These are phyloP conservation scores for Cuniculus paca DNA, from an alignment of 2,797 vertebrate genomes.

Conservation along the genomic window DNA sequence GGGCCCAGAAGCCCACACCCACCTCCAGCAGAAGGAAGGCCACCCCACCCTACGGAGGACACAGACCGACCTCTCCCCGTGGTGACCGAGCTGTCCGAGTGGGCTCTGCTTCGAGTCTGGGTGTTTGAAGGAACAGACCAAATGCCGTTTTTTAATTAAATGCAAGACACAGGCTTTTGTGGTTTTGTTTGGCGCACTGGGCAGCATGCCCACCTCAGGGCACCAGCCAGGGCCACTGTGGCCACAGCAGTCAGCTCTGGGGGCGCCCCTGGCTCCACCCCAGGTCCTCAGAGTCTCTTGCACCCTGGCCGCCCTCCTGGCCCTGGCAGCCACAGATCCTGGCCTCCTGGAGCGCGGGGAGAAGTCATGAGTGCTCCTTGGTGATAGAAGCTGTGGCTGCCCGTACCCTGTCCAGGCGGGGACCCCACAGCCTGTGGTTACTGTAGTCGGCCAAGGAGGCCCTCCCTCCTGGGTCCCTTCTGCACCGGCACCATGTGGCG, in stretches of 20 bases:
- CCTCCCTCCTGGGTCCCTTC: fast-evolving
- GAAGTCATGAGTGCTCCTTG: neutral
- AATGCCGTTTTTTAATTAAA: conserved; percentile 24
- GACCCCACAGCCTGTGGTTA: neutral
- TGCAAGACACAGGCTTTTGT: neutral
- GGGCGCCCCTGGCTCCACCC: neutral
- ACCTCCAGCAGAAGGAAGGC: neutral
- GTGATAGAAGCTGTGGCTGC: neutral
- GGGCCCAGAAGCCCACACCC: neutral
- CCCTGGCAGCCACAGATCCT: neutral
- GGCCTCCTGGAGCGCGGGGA: neutral
- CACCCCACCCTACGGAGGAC: neutral
- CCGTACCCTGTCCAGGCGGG: fast-evolving
- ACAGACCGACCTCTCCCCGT: no score
- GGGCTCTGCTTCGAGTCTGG: neutral
- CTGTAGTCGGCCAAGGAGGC: neutral
- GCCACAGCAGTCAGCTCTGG: neutral
- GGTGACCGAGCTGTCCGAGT: neutral
- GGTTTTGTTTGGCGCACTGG: neutral
- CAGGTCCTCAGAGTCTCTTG: neutral
- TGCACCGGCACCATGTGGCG: fast-evolving
- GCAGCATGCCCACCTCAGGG: fast-evolving
- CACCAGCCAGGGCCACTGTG: no score
- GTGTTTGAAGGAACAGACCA: conserved; percentile 61
- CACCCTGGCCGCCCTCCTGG: neutral